phyloP scores from a whole-genome alignment of 2,797 vertebrate species.

The Anguilla marmorata region DNA sequence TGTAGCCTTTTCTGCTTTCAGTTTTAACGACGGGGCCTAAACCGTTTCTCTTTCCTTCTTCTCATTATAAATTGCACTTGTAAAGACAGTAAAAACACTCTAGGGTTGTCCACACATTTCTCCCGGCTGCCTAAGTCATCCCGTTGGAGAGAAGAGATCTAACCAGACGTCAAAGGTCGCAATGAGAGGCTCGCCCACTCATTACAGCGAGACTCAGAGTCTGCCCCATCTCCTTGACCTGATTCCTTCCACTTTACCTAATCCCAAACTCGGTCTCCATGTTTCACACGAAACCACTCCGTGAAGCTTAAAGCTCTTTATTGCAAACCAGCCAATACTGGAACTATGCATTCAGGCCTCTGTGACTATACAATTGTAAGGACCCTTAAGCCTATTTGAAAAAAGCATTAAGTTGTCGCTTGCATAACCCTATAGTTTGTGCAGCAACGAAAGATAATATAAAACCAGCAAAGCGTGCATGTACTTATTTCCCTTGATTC shows the following conservation, averaged over 20 bases:
- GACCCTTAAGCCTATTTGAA: slow-evolving; percentile 19
- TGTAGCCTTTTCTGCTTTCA: slow-evolving; percentile 7
- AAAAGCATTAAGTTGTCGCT: slow-evolving; percentile 13
- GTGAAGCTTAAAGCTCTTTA: slow-evolving; percentile 13
- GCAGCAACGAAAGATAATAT: neutral
- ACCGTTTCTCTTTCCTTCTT: slow-evolving; percentile 26
- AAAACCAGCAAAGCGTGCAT: neutral
- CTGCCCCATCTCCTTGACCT: slow-evolving; percentile 49
- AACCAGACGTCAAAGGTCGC: slow-evolving; percentile 36
- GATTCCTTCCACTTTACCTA: slow-evolving; percentile 46
- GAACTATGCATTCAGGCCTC: slow-evolving; percentile 5
- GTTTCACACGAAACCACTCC: neutral
- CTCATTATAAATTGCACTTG: slow-evolving; percentile 34
- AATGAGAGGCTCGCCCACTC: slow-evolving; percentile 35
- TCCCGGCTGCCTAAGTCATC: slow-evolving; percentile 31
- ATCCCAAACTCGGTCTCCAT: slow-evolving; percentile 23
- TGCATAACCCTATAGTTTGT: slow-evolving; percentile 9
- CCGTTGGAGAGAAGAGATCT: slow-evolving; percentile 35
- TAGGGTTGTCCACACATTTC: neutral
- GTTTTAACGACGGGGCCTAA: slow-evolving; percentile 19
- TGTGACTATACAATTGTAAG: neutral
- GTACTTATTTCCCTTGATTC: neutral
- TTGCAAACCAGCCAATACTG: slow-evolving; percentile 11
- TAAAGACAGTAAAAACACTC: slow-evolving; percentile 29
- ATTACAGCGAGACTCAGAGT: slow-evolving; percentile 36